A percentile compares a stretch with the other conserved stretches of the same genome.
Evolutionary conservation across 2,113 vertebrate genomes (phyloP).

Genomic region (Perca fluviatilis): DNA sequence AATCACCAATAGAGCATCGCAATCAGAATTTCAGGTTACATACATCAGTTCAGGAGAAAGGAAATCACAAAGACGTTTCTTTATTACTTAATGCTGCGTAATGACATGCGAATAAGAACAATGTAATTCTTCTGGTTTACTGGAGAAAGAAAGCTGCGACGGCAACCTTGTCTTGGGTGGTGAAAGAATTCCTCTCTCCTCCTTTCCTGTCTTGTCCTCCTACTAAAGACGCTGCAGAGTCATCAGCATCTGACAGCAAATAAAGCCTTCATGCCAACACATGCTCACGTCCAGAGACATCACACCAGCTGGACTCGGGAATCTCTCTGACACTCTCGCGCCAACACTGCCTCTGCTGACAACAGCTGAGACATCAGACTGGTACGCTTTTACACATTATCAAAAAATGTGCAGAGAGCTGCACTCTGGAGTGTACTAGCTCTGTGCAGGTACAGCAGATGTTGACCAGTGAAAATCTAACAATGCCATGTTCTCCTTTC

Average conservation of each 20-base stretch:
- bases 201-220: conserved; percentile 4
- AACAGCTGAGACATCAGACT: conserved; percentile 44
- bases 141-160: neutral
- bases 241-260: conserved; percentile 45
- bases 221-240: conserved; percentile 22
- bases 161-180: conserved; percentile 22
- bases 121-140: conserved; percentile 40
- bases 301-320: conserved; percentile 51
- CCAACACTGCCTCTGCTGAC: conserved; percentile 46
- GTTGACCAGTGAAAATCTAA: conserved; percentile 21
- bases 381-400: neutral
- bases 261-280: conserved; percentile 44
- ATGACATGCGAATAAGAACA: conserved; percentile 35
- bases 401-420: neutral
- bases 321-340: conserved; percentile 46
- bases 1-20: no score
- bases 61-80: no score
- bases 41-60: no score
- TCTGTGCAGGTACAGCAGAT: conserved; percentile 16
- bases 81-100: no score
- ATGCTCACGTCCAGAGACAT: conserved; percentile 41
- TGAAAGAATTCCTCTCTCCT: conserved; percentile 15
- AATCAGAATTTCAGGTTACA: no score
- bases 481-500: neutral
- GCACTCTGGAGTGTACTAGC: neutral